Evolutionary conservation across 2,888 invertebrate species (phyloP).

Genomic region (Imbricaverruca yamaguchii): DNA sequence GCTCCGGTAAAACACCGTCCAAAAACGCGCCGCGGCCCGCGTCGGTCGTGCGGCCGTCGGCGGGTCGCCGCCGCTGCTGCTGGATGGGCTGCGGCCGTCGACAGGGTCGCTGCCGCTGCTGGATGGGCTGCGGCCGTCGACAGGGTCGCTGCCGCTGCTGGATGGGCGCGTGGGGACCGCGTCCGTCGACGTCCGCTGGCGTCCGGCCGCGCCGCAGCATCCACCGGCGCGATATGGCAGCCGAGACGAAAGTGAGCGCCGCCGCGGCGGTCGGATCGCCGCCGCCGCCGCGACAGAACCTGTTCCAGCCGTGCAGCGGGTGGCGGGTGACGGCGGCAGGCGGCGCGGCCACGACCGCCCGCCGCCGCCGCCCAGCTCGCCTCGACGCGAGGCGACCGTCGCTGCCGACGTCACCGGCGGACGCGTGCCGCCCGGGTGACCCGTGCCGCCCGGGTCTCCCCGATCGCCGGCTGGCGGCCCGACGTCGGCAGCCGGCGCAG

Average conservation of each 20-base stretch:
- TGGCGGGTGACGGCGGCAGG: background rate
- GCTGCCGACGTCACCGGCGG: background rate
- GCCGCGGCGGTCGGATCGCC: background rate
- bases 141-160: background rate
- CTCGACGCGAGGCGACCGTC: background rate
- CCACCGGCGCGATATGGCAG: conserved; percentile 1
- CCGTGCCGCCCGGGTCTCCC: background rate
- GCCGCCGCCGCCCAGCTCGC: background rate
- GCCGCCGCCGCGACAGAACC: background rate
- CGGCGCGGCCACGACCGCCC: background rate
- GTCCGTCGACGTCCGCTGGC: background rate
- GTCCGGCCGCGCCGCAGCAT: conserved; percentile 4
- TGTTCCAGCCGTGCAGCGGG: background rate
- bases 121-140: too few species aligned
- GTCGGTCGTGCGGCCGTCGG: background rate
- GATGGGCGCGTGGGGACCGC: too few species aligned
- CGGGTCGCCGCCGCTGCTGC: background rate
- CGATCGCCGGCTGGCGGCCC: too few species aligned
- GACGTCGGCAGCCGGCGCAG: too few species aligned
- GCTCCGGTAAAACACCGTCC: conserved; percentile 8
- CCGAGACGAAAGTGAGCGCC: background rate
- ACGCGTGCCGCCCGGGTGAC: background rate
- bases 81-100: background rate
- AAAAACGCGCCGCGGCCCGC: background rate
- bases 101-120: background rate